Base-by-base conservation (phyloP, 1,140 invertebrate species). In the Battus philenor region DNA sequence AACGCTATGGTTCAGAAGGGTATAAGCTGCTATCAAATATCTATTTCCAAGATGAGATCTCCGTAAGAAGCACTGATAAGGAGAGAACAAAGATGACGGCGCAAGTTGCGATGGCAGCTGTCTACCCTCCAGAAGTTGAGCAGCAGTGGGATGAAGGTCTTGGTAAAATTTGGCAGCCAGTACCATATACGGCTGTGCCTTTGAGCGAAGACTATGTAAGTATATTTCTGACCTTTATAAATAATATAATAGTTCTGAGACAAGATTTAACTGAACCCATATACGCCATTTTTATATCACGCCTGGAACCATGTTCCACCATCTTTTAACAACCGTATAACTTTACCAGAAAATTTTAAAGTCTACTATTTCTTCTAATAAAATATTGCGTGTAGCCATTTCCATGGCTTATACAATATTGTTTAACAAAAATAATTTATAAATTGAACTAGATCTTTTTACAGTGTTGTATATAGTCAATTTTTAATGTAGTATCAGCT, bases 71-170 rank as follows among this genome's bases (percentile, higher is more conserved):
- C 39, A 83, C 79, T 0, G 75, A 80, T 12, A 80, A 81, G 54
- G 75, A 80, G 11, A 48, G 79, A 24, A 83, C 79, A 0, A 79
- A 83, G 53, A 83, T 83, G 79, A 83, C 77, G 0, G 61, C 54
- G 0, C 61, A 58, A 31, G 62, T 79, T 17, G 77, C 75, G 0
- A 75, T 83, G 69, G 60, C 77, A 0, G 79, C 79, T 3, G 47
- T 54, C 3, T 83, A 79, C 47, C 77, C 79, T 0, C 79, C 79
- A 3, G 67, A 61, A 29, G 5, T 54, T 0, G 76, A 73, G 6
- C 76, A 83, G 41, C 76, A 83, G 29, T 83, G 79, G 79, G 73
- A 73, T 15, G 69, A 72, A 6, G 70, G 59, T 3, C 15, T 83
- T 0, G 79, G 79, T 0, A 74, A 67, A 22, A 41, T 83, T 0